These are phyloP conservation scores for Holothuria scabra DNA, from an alignment of 53 echinoderm and acorn worm species.

Conservation along the genomic window DNA sequence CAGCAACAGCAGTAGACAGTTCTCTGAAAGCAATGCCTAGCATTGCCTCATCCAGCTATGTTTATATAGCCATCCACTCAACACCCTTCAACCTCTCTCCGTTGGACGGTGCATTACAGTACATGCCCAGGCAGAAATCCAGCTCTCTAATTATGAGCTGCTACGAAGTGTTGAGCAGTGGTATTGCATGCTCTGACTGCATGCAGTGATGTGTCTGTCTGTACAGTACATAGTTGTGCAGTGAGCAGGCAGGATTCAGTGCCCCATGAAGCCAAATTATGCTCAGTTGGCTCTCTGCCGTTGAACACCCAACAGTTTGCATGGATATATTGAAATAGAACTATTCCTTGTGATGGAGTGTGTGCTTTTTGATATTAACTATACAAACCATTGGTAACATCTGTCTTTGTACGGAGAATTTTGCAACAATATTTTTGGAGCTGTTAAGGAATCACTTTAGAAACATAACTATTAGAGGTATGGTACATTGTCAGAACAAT, in stretches of 20 bases:
- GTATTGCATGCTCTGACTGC: conserved; percentile 32
- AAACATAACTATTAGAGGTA: no score
- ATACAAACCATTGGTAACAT: no score
- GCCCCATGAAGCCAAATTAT: conserved; percentile 31
- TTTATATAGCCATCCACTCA: conserved; percentile 39
- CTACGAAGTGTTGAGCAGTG: background rate
- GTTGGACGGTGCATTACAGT: conserved; percentile 28
- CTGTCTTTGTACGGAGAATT: no score
- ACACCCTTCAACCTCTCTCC: conserved; percentile 34
- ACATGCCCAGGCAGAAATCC: conserved; percentile 40
- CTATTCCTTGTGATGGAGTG: no score
- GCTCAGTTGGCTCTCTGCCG: conserved; percentile 27
- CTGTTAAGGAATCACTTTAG: no score
- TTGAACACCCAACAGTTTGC: conserved; percentile 26
- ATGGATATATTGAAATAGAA: background rate
- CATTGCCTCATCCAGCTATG: background rate
- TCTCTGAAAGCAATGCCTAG: no score
- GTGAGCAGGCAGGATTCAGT: conserved; percentile 10
- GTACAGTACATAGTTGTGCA: background rate
- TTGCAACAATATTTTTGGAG: no score
- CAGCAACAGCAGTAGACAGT: no score
- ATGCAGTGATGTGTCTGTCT: conserved; percentile 1
- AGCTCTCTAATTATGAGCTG: conserved; percentile 48
- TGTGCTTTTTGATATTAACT: no score
- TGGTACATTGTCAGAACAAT: no score